Conservation (phyloP, 2,888 invertebrate species). For the Mythimna lalbum region DNA sequence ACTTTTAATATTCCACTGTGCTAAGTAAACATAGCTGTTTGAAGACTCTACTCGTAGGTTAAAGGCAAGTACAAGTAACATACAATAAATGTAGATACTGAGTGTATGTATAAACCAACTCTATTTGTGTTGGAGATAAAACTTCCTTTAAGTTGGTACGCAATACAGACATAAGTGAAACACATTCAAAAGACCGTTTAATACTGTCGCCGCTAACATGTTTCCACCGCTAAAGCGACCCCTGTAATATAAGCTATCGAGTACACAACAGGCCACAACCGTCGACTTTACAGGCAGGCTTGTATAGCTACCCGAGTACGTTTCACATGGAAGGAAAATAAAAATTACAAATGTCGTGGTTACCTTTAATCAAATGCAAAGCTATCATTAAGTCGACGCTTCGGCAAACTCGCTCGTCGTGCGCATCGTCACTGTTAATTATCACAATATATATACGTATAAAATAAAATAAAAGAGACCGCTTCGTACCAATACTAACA, state of each 20-base stretch:
- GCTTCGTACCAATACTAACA: constrained; percentile 88
- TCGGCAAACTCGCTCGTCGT: constrained; percentile 85
- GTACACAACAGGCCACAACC: constrained; percentile 73
- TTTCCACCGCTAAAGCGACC: constrained; percentile 75
- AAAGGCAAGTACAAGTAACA: constrained; percentile 4
- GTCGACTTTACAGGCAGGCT: constrained; percentile 66
- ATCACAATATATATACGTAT: constrained; percentile 87
- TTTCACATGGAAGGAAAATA: constrained; percentile 75
- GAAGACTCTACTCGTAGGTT: background rate
- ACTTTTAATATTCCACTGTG: background rate
- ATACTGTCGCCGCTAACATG: constrained; percentile 79
- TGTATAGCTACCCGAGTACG: constrained; percentile 65
- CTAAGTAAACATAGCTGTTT: constrained; percentile 8
- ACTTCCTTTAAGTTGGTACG: constrained; percentile 39
- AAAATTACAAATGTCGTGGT: constrained; percentile 85
- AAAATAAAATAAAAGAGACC: constrained; percentile 89
- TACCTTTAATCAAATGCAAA: constrained; percentile 89
- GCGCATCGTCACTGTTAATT: constrained; percentile 89
- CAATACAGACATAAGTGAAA: constrained; percentile 58
- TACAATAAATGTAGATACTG: background rate
- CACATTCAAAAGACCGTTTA: constrained; percentile 79
- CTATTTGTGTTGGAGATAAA: constrained; percentile 29
- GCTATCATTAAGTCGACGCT: constrained; percentile 88
- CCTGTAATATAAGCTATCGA: constrained; percentile 74
- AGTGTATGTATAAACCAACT: constrained; percentile 20